Evolutionary conservation across 2,797 vertebrate genomes (phyloP).

Genomic region (Melanotaenia parkinsoni): DNA sequence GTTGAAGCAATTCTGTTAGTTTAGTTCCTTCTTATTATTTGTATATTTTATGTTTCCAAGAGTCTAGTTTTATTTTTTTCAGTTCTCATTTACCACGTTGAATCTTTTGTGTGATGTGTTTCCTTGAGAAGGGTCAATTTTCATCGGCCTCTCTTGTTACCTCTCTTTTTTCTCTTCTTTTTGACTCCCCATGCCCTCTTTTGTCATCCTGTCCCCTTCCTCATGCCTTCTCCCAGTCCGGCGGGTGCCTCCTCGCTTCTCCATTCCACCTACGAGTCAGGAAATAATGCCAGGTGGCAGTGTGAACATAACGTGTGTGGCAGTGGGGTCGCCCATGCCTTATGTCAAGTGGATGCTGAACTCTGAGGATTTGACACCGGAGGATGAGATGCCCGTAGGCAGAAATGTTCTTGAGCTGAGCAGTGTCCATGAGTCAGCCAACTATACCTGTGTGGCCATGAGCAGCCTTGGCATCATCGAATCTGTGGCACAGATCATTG

Average conservation of each 20-base stretch:
- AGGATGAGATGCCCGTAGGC: slow-evolving; percentile 99
- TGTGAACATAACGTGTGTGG: slow-evolving; percentile 98
- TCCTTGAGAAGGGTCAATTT: slow-evolving; percentile 82
- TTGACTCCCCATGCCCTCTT: slow-evolving; percentile 76
- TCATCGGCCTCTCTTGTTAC: slow-evolving; percentile 88
- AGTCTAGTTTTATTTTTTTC: slow-evolving; percentile 85
- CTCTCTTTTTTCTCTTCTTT: slow-evolving; percentile 81
- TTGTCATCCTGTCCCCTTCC: slow-evolving; percentile 77
- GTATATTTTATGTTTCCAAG: slow-evolving; percentile 77
- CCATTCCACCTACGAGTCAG: slow-evolving; percentile 95
- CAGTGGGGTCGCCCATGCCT: slow-evolving; percentile 98
- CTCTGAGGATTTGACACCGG: slow-evolving; percentile 94
- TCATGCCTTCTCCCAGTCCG: slow-evolving; percentile 89
- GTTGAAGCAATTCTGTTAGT: slow-evolving; percentile 92
- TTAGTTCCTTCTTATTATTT: slow-evolving; percentile 87
- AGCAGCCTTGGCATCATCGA: slow-evolving; percentile 99
- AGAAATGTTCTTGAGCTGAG: slow-evolving; percentile 97
- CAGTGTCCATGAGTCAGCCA: slow-evolving; percentile 95
- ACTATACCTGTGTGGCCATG: slow-evolving; percentile 99
- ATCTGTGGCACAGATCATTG: slow-evolving; percentile 95
- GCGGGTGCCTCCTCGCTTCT: slow-evolving; percentile 98
- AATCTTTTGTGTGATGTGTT: slow-evolving; percentile 77
- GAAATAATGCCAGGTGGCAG: slow-evolving; percentile 99
- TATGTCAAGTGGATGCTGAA: slow-evolving; percentile 99
- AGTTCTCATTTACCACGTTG: slow-evolving; percentile 80